Conservation (phyloP, 2,888 invertebrate genomes). For the Mechanitis mazaeus region DNA sequence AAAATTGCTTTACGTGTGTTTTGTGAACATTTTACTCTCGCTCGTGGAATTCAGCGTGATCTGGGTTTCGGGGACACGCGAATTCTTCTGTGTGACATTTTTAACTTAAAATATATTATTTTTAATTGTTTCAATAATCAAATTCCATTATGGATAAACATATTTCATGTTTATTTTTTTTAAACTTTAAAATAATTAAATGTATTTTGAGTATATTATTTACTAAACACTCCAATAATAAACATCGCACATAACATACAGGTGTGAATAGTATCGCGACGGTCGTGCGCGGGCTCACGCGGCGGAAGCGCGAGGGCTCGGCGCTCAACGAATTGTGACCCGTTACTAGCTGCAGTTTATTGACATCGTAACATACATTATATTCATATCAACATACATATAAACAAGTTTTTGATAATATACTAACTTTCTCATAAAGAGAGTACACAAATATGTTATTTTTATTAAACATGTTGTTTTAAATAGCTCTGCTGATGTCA, state of each 20-base stretch:
- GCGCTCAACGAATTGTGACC: conserved; percentile 31
- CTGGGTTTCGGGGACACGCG: conserved; percentile 54
- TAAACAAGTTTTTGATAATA: neutral
- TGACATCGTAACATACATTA: conserved; percentile 31
- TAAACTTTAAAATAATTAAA: too few species aligned
- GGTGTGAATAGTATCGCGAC: conserved; percentile 15
- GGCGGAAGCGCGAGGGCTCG: conserved; percentile 37
- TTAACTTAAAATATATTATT: neutral
- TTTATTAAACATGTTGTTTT: too few species aligned
- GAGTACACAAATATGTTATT: too few species aligned
- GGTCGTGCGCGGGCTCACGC: conserved; percentile 26
- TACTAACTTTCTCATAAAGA: too few species aligned
- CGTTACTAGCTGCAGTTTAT: conserved; percentile 19
- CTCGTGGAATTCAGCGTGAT: conserved; percentile 41
- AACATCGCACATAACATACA: conserved; percentile 9
- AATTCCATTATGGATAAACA: too few species aligned
- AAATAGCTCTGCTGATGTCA: too few species aligned
- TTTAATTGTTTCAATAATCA: too few species aligned
- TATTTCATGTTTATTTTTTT: too few species aligned
- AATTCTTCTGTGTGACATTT: conserved; percentile 31
- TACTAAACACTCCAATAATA: neutral
- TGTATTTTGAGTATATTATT: neutral
- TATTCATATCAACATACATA: conserved; percentile 2
- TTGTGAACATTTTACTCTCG: conserved; percentile 56
- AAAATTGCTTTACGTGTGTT: conserved; percentile 61